Evolutionary conservation across 2,888 invertebrate species (phyloP).

Genomic region (Agonopterix alstromeriana): DNA sequence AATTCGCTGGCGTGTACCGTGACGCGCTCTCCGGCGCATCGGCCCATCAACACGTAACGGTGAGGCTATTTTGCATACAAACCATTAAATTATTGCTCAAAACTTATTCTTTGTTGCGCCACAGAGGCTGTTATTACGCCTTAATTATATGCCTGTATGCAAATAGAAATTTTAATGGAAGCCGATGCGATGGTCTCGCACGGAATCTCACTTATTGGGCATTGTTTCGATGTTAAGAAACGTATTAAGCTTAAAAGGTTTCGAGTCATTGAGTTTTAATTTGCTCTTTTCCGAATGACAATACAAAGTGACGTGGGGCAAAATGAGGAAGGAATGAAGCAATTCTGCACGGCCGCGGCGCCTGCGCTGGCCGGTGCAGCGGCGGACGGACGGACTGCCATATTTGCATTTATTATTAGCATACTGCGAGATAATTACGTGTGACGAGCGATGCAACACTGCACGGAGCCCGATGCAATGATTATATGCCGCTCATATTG

Average conservation of each 20-base stretch:
- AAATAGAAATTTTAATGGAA: constrained; percentile 70
- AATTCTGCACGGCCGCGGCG: constrained; percentile 55
- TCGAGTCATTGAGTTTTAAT: constrained; percentile 29
- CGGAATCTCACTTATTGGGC: constrained; percentile 49
- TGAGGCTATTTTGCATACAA: constrained; percentile 74
- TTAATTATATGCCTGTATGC: constrained; percentile 72
- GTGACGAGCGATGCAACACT: constrained; percentile 33
- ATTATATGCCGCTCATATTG: constrained; percentile 3
- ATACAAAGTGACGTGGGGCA: constrained; percentile 5
- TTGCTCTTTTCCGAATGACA: not conserved
- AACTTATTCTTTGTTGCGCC: constrained; percentile 75
- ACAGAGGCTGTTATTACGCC: constrained; percentile 70
- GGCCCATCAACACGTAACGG: constrained; percentile 74
- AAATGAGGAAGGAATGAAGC: constrained; percentile 40
- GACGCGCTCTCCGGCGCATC: constrained; percentile 66
- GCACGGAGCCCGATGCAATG: constrained; percentile 3
- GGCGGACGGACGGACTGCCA: constrained; percentile 28
- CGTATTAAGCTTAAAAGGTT: constrained; percentile 10
- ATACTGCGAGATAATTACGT: constrained; percentile 65
- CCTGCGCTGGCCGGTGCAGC: constrained; percentile 20
- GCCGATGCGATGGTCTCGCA: constrained; percentile 56
- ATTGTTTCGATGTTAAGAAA: constrained; percentile 35
- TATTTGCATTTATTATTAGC: constrained; percentile 69
- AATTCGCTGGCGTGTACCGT: constrained; percentile 68
- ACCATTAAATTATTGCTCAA: constrained; percentile 76